Conservation (phyloP, 1,140 invertebrate genomes). For the Drosophila obscura region DNA sequence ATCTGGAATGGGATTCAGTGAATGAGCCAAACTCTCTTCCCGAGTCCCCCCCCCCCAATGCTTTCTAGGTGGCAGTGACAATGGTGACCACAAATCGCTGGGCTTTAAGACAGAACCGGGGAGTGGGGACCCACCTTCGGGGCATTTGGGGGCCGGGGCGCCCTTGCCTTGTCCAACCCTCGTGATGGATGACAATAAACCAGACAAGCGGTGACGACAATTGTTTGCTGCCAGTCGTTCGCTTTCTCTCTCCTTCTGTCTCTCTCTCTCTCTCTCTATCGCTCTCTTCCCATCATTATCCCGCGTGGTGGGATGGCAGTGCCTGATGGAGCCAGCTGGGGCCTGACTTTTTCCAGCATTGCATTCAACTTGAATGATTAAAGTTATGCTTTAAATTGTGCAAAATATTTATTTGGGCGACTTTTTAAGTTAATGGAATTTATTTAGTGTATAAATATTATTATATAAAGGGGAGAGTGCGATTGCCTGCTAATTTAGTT, state of each 20-base stretch:
- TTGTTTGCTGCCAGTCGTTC: conserved; percentile 29
- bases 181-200: conserved; percentile 62
- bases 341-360: conserved; percentile 1
- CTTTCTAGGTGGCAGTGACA: conserved; percentile 35
- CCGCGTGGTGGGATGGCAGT: neutral
- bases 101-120: conserved; percentile 38
- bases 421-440: no score
- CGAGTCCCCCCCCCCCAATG: neutral
- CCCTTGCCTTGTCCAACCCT: conserved; percentile 13
- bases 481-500: no score
- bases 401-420: no score
- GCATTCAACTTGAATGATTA: neutral
- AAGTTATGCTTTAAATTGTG: neutral
- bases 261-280: neutral
- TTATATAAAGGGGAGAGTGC: no score
- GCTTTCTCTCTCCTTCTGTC: neutral
- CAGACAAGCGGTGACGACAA: conserved; percentile 50
- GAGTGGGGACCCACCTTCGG: no score
- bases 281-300: conserved; percentile 10
- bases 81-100: conserved; percentile 52
- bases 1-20: conserved; percentile 18
- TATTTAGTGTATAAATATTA: no score
- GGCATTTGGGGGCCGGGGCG: neutral
- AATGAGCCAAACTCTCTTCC: conserved; percentile 40
- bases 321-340: neutral